A percentile compares a stretch with the other conserved stretches of the same genome.
Conservation (phyloP, 2,888 invertebrate species). For the Pristionchus mayeri region DNA sequence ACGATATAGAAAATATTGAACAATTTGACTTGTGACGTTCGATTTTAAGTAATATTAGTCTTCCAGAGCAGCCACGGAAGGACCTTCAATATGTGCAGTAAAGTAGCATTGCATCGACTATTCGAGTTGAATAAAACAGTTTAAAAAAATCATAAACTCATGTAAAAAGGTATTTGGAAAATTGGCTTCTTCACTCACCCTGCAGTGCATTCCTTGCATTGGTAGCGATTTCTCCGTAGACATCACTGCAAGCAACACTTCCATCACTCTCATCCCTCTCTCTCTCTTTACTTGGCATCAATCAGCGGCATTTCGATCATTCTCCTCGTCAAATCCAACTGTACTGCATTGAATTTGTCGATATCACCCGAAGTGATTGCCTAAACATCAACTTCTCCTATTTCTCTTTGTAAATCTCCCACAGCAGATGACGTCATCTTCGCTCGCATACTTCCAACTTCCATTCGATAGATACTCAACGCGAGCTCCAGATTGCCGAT, state of each 20-base stretch:
- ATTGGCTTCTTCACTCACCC: neutral
- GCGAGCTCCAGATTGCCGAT: neutral
- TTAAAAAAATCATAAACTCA: no score
- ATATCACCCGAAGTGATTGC: neutral
- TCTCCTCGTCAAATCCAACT: neutral
- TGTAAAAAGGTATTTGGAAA: no score
- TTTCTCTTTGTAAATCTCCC: neutral
- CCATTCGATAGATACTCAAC: neutral
- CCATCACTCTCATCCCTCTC: neutral
- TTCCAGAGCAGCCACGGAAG: no score
- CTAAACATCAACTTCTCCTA: no score
- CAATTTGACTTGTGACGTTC: no score
- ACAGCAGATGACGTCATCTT: neutral
- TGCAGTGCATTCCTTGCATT: neutral
- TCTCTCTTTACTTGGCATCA: neutral
- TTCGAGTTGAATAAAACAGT: no score
- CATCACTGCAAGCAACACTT: neutral
- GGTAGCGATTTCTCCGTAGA: neutral
- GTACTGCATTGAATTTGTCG: neutral
- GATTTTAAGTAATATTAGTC: no score
- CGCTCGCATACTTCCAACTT: neutral
- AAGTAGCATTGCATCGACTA: no score
- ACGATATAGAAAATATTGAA: no score
- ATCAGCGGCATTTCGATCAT: slow-evolving; percentile 6
- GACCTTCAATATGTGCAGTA: no score